These are phyloP conservation scores for Poecilobothrus nobilitatus DNA, from an alignment of 2,888 invertebrate species.

Conservation along the genomic window DNA sequence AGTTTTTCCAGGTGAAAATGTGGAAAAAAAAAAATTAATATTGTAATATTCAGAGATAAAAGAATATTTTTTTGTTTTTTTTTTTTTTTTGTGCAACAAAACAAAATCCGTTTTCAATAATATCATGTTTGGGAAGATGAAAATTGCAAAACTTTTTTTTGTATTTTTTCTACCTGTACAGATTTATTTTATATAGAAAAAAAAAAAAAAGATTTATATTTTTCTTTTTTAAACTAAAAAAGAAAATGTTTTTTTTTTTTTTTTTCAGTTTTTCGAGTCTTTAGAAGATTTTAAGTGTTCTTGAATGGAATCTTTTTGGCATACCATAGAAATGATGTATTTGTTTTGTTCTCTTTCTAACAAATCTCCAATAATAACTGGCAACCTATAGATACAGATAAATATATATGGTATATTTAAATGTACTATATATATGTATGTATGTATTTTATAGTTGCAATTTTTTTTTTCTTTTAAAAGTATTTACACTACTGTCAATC, in stretches of 20 bases:
- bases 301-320: neutral
- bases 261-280: too few relatives aligned
- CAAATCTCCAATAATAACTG: neutral
- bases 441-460: neutral
- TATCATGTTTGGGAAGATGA: neutral
- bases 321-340: neutral
- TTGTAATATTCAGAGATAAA: too few relatives aligned
- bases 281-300: neutral
- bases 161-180: too few relatives aligned
- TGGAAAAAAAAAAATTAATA: neutral
- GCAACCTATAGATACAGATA: too few relatives aligned
- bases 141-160: neutral
- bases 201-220: neutral
- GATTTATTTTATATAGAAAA: neutral
- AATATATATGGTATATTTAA: too few relatives aligned
- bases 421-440: neutral
- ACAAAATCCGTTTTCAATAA: neutral
- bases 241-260: too few relatives aligned
- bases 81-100: too few relatives aligned
- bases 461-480: neutral
- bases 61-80: too few relatives aligned
- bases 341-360: neutral
- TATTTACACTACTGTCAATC: constrained; percentile 1
- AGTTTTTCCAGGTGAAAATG: constrained; percentile 6
- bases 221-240: too few relatives aligned